Base-by-base conservation (phyloP, 2,888 invertebrate genomes). In the Pyrrhia umbra region DNA sequence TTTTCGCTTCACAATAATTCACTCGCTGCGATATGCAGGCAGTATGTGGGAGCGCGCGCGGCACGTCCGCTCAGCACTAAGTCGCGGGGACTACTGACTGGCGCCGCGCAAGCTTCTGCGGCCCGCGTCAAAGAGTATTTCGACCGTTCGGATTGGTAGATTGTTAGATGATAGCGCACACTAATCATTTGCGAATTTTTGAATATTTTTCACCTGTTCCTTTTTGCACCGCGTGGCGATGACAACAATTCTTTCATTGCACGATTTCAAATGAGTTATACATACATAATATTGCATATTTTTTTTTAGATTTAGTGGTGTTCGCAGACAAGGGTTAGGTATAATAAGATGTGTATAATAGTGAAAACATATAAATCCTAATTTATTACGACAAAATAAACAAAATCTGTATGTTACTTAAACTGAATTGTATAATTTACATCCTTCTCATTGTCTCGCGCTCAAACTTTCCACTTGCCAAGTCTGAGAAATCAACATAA, bases 31-130 rank as follows among this genome's bases (percentile, higher is more conserved):
- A 77, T 78, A 76, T 73, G 77, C 72, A 79, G 66, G 67, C 68
- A 75, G 66, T 58, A 75, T 56, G 59, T 40, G 63, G 21, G 51
- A 60, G 61, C 66, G 79, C 79, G 80, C 83, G 80, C 84, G 82
- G 71, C 64, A 84, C 90, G 89, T 85, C 85, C 87, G 75, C 72
- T 68, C 86, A 69, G 75, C 85, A 75, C 87, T 79, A 80, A 73
- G 82, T 79, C 92, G 80, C 93, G 91, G 84, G 76, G 79, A 81
- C 78, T 80, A 93, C 94, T 93, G 88, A 81, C 77, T 75, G 82
- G 85, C 84, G 84, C 86, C 89, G 92, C 93, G 92, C 93, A 92
- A 89, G 87, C 88, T 89, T 89, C 89, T 85, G 85, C 89, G 86
- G 88, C 75, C 79, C 85, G 83, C 82, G 88, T 87, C 89, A 88